A percentile compares a stretch with the other conserved stretches of the same genome.
These are phyloP conservation scores for Hecatera dysodea DNA, from an alignment of 2,888 invertebrate genomes.

Conservation along the genomic window DNA sequence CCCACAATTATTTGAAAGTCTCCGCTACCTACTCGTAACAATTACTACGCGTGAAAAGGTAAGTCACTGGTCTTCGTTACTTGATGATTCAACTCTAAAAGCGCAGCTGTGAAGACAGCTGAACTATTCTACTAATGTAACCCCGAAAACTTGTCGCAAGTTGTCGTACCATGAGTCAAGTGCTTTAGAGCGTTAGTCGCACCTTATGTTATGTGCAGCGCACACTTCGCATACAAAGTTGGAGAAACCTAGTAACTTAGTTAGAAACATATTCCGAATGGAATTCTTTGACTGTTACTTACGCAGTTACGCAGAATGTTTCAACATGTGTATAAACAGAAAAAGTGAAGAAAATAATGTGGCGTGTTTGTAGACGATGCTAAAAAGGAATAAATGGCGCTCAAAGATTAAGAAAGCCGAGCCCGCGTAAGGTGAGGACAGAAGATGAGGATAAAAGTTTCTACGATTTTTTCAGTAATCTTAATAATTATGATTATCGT, in stretches of 20 bases:
- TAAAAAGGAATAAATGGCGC: too few species aligned
- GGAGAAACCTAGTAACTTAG: background rate
- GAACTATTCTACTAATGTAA: constrained; percentile 27
- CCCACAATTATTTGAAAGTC: too few species aligned
- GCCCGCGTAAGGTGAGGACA: too few species aligned
- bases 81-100: constrained; percentile 5
- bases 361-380: too few species aligned
- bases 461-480: too few species aligned
- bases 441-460: too few species aligned
- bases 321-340: too few species aligned
- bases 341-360: too few species aligned
- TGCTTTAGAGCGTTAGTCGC: constrained; percentile 23
- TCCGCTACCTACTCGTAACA: too few species aligned
- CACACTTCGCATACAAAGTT: constrained; percentile 30
- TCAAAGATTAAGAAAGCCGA: too few species aligned
- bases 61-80: background rate
- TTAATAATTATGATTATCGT: too few species aligned
- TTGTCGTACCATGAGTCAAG: constrained; percentile 14
- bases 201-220: constrained; percentile 20
- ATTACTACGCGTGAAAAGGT: too few species aligned
- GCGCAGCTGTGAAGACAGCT: background rate
- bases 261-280: background rate
- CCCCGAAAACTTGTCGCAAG: constrained; percentile 32
- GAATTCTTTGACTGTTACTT: background rate
- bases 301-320: background rate